A percentile compares a stretch with the other conserved stretches of the same genome.
Evolutionary conservation across 2,797 vertebrate species (phyloP).

Genomic region (Gambusia yucatana): DNA sequence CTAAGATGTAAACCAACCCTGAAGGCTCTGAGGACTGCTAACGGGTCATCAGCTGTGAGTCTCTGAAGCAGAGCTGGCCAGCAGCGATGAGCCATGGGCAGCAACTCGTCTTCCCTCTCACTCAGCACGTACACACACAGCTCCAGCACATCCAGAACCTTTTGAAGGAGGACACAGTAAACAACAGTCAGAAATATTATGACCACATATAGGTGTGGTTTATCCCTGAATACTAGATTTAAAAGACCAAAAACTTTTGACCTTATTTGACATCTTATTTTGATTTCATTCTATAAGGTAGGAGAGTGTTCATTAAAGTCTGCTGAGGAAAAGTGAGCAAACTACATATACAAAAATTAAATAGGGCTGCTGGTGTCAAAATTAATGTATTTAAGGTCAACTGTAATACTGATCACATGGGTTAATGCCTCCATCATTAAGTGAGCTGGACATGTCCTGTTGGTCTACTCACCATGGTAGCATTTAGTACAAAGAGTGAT

Average conservation of each 20-base stretch:
- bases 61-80: slow-evolving; percentile 91
- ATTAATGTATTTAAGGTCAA: no score
- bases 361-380: no score
- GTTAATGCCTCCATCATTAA: not conserved
- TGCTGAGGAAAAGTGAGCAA: no score
- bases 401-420: not conserved
- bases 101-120: slow-evolving; percentile 84
- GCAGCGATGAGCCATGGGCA: slow-evolving; percentile 90
- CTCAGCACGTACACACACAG: slow-evolving; percentile 85
- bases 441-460: not conserved
- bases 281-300: not conserved
- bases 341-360: no score
- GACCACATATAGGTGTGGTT: slow-evolving; percentile 12
- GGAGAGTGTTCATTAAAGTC: not conserved
- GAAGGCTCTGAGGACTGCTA: slow-evolving; percentile 90
- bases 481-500: not conserved
- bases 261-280: not conserved
- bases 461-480: not conserved
- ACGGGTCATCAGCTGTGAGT: slow-evolving; percentile 87
- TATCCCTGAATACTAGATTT: not conserved
- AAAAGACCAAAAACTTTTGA: not conserved
- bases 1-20: slow-evolving; percentile 67
- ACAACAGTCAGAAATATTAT: not conserved
- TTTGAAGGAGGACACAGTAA: slow-evolving; percentile 14
- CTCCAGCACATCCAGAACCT: slow-evolving; percentile 91